These are phyloP conservation scores for Columba janthina DNA, from an alignment of 2,113 vertebrate genomes.

Conservation along the genomic window DNA sequence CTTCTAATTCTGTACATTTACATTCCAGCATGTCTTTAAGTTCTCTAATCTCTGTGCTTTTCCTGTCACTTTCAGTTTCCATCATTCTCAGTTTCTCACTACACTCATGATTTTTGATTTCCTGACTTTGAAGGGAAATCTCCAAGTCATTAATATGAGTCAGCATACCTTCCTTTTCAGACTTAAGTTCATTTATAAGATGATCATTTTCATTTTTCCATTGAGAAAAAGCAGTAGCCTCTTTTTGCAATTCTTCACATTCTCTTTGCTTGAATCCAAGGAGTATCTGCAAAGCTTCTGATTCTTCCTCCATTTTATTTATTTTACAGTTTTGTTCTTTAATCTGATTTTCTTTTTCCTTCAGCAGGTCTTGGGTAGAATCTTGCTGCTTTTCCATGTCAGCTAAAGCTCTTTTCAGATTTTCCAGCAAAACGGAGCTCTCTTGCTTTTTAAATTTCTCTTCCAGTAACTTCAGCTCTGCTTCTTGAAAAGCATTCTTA, in stretches of 20 bases:
- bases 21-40: constrained; percentile 78
- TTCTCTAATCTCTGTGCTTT: constrained; percentile 74
- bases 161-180: constrained; percentile 78
- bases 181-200: constrained; percentile 72
- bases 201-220: constrained; percentile 85
- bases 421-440: constrained; percentile 71
- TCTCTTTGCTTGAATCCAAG: constrained; percentile 76
- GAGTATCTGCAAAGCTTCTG: constrained; percentile 69
- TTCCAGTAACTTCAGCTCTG: constrained; percentile 78
- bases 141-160: constrained; percentile 79
- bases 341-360: constrained; percentile 79
- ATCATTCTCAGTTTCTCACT: constrained; percentile 67
- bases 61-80: constrained; percentile 75
- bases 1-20: constrained; percentile 78
- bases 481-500: constrained; percentile 78
- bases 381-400: constrained; percentile 81
- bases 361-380: constrained; percentile 76
- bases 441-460: constrained; percentile 81
- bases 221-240: constrained; percentile 73
- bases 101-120: constrained; percentile 57
- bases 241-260: constrained; percentile 74
- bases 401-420: constrained; percentile 75
- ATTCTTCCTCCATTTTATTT: constrained; percentile 72
- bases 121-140: constrained; percentile 67
- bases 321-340: constrained; percentile 78